phyloP scores from a whole-genome alignment of 1,140 invertebrate species.

The Neocloeon triangulifer region DNA sequence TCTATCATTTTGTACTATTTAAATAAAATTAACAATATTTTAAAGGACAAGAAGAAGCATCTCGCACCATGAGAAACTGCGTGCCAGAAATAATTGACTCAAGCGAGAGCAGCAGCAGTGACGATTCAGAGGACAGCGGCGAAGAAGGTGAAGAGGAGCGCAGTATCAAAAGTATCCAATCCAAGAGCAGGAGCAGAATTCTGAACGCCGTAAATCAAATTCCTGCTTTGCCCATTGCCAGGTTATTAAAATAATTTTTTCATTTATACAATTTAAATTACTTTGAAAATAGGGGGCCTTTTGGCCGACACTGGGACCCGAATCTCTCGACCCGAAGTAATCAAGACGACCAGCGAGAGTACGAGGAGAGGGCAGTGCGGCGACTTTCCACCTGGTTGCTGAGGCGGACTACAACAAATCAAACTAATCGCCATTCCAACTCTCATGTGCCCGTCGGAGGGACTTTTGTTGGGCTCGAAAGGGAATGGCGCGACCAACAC shows the following conservation, averaged over 20 bases:
- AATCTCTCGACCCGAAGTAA: constrained; percentile 53
- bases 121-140: constrained; percentile 17
- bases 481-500: constrained; percentile 54
- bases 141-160: neutral
- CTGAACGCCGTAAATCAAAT: neutral
- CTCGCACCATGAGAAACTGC: too few relatives aligned
- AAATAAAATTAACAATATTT: too few relatives aligned
- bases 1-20: too few relatives aligned
- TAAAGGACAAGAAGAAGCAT: too few relatives aligned
- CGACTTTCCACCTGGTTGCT: constrained; percentile 39
- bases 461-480: constrained; percentile 40
- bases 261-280: neutral
- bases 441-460: constrained; percentile 26
- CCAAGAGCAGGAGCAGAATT: constrained; percentile 3
- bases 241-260: neutral
- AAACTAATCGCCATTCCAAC: constrained; percentile 11
- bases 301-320: constrained; percentile 33
- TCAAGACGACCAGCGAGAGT: constrained; percentile 61
- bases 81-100: too few relatives aligned
- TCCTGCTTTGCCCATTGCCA: neutral
- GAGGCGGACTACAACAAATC: constrained; percentile 16
- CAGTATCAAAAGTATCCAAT: too few relatives aligned
- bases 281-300: neutral
- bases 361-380: constrained; percentile 45
- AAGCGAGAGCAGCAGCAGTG: constrained; percentile 16